Evolutionary conservation across 2,113 vertebrate genomes (phyloP).

Genomic region (Esox niger): DNA sequence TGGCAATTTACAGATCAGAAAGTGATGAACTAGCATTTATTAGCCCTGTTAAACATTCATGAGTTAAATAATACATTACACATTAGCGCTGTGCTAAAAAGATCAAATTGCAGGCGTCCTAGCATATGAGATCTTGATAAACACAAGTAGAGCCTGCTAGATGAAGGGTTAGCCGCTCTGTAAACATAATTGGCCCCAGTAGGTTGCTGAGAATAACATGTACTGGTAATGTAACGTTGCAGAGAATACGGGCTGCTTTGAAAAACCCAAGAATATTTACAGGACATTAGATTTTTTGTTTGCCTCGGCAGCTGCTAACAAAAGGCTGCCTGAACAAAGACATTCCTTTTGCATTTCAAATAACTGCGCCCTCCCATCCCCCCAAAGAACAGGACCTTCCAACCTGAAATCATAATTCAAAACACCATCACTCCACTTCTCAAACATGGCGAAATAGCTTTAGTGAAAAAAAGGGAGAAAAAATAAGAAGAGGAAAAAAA

Average conservation of each 20-base stretch:
- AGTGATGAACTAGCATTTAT: slow-evolving; percentile 76
- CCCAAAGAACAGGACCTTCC: slow-evolving; percentile 55
- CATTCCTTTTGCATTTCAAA: slow-evolving; percentile 72
- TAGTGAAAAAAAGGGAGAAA: slow-evolving; percentile 37
- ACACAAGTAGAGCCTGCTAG: slow-evolving; percentile 61
- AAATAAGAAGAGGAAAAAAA: slow-evolving; percentile 25
- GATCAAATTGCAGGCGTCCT: slow-evolving; percentile 65
- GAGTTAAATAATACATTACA: slow-evolving; percentile 78
- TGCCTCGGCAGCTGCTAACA: slow-evolving; percentile 63
- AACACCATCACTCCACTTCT: slow-evolving; percentile 66
- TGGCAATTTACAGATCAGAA: slow-evolving; percentile 72
- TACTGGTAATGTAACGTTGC: slow-evolving; percentile 61
- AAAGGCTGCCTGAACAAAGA: slow-evolving; percentile 69
- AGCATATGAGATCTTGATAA: slow-evolving; percentile 66
- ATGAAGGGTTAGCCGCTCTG: slow-evolving; percentile 62
- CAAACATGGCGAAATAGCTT: slow-evolving; percentile 63
- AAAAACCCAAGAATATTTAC: slow-evolving; percentile 66
- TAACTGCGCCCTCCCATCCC: slow-evolving; percentile 53
- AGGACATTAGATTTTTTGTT: slow-evolving; percentile 62
- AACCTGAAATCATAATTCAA: slow-evolving; percentile 71
- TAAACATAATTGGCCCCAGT: slow-evolving; percentile 74
- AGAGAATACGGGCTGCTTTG: slow-evolving; percentile 54
- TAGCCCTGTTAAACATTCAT: slow-evolving; percentile 74
- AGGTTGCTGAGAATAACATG: slow-evolving; percentile 59
- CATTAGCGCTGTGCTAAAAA: slow-evolving; percentile 71